phyloP scores from a whole-genome alignment of 2,888 invertebrate genomes.

The Malthinus seriepunctatus region DNA sequence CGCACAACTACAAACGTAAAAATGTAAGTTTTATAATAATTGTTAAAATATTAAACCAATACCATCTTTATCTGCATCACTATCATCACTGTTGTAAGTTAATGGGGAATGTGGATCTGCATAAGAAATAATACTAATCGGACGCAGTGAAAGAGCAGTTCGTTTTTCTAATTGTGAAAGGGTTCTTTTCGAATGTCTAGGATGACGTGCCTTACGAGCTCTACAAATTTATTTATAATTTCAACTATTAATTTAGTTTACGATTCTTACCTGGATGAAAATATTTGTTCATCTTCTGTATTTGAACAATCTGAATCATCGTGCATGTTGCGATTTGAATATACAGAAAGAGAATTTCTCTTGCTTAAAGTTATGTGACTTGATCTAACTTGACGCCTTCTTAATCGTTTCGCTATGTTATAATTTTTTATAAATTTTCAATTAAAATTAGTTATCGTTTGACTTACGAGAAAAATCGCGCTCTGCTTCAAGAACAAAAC shows the following conservation, averaged over 20 bases:
- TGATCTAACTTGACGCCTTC: constrained; percentile 32
- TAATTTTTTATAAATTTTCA: neutral
- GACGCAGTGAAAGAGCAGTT: constrained; percentile 50
- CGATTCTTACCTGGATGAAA: constrained; percentile 34
- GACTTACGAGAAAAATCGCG: constrained; percentile 43
- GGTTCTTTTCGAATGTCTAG: constrained; percentile 37
- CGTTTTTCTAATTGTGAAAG: constrained; percentile 46
- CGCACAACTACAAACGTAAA: constrained; percentile 60
- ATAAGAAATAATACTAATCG: constrained; percentile 51
- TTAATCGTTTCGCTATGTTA: constrained; percentile 38
- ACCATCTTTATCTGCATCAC: constrained; percentile 27
- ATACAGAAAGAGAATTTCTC: constrained; percentile 43
- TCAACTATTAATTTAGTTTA: neutral
- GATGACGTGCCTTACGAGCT: constrained; percentile 30
- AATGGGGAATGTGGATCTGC: constrained; percentile 49
- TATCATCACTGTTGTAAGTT: constrained; percentile 47
- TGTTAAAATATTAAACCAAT: neutral
- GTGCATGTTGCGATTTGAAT: constrained; percentile 46
- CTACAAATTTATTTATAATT: constrained; percentile 8
- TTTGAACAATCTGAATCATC: constrained; percentile 44
- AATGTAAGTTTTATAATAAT: neutral
- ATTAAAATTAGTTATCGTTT: too few species aligned
- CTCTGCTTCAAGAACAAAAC: constrained; percentile 43
- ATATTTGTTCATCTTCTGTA: constrained; percentile 45
- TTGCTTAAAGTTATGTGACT: constrained; percentile 35